Evolutionary conservation across 35 echinoderm and acorn worm species (phyloP), one percentile per base, ranked within the genome.

Genomic region (Patiria miniata): DNA sequence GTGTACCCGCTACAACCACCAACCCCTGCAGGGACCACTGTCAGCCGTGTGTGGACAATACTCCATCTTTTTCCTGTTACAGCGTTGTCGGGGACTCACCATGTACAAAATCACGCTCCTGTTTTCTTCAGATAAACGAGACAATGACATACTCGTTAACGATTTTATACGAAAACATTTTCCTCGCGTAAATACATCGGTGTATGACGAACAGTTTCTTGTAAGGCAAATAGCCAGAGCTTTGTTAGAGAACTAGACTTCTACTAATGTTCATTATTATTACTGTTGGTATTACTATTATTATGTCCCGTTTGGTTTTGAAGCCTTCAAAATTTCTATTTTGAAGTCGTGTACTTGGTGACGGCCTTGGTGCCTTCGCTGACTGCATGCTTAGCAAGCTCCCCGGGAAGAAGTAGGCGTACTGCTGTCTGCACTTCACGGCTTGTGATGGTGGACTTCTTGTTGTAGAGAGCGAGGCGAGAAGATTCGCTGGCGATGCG

Each of bases 1-100:
- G 36, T n/a, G 26, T 1, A 47, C 32, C 0, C 22, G 29, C 61
- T 32, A 83, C 15, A 82, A 82, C 7, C 18, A 39, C 1, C 19
- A 17, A 8, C 47, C 23, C 18, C 39, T 55, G 33, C 81, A 82
- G 52, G 79, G 80, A 30, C 28, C 14, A 36, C 19, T 58, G 55
- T 86, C 83, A 2, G 84, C 81, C 4, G 81, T 76, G 8, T 90
- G 79, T 2, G 88, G 88, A 5, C 88, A 90, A 40, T 90, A 90
- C 40, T 34, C n/a, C 34, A 39, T 83, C 19, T 89, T 59, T 8
- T 89, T 65, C 68, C 42, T 82, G 8, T 14, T 85, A 22, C 81
- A 91, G 22, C 51, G 77, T 6, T 88, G 39, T 38, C 21, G 47
- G 52, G 44, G 51, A 37, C 7, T 60, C 3, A 37, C 9, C 0